These are phyloP conservation scores for Aspidiotus destructor DNA, from an alignment of 2,888 invertebrate species.

Conservation along the genomic window DNA sequence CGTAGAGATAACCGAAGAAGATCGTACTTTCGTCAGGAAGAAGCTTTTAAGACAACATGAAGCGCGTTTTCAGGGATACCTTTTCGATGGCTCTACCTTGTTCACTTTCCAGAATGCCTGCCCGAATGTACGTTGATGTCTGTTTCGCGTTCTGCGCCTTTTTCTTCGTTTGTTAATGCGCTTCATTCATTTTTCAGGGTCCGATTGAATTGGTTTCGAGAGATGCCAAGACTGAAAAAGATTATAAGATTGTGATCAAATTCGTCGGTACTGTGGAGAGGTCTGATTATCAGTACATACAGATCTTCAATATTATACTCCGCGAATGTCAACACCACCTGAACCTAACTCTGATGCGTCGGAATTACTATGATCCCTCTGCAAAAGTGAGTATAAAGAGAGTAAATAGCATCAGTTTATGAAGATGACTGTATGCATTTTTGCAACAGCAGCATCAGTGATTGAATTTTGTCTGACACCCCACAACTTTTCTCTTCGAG, in stretches of 20 bases:
- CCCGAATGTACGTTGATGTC: slow-evolving; percentile 42
- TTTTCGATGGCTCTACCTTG: slow-evolving; percentile 66
- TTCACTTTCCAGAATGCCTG: slow-evolving; percentile 50
- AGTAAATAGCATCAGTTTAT: too few species aligned
- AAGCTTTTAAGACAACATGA: slow-evolving; percentile 51
- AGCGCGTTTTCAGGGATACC: slow-evolving; percentile 51
- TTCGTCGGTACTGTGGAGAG: slow-evolving; percentile 54
- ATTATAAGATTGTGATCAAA: slow-evolving; percentile 43
- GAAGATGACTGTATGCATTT: slow-evolving; percentile 65
- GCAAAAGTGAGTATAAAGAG: slow-evolving; percentile 52
- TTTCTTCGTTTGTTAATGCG: slow-evolving; percentile 36
- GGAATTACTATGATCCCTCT: slow-evolving; percentile 62
- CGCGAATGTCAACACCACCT: slow-evolving; percentile 57
- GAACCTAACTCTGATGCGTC: slow-evolving; percentile 57
- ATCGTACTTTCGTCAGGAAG: slow-evolving; percentile 53
- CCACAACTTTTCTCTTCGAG: too few species aligned
- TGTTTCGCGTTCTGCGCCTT: neutral
- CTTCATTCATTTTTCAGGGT: slow-evolving; percentile 45
- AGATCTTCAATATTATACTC: slow-evolving; percentile 68
- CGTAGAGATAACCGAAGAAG: slow-evolving; percentile 57
- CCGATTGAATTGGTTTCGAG: slow-evolving; percentile 50
- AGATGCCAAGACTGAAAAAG: slow-evolving; percentile 48
- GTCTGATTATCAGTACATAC: slow-evolving; percentile 54
- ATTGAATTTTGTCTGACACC: too few species aligned
- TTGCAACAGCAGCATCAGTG: slow-evolving; percentile 56